Conservation (phyloP, 2,888 invertebrate genomes). For the Phyto melanocephala region DNA sequence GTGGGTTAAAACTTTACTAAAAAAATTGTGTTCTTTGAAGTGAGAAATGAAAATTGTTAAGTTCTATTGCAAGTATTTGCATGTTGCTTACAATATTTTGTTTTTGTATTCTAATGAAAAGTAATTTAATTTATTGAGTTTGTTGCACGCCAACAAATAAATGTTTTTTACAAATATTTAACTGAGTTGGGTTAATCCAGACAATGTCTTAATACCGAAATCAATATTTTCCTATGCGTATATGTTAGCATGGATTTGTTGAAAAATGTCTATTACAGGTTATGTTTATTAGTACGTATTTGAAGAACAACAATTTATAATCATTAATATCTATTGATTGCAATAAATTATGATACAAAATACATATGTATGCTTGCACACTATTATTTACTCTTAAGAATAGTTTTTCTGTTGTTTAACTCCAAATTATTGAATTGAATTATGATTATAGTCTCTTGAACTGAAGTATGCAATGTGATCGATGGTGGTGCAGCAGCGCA, state of each 20-base stretch:
- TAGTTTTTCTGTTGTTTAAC: slow-evolving; percentile 7
- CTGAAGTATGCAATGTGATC: neutral
- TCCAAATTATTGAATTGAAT: slow-evolving; percentile 42
- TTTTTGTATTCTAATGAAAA: slow-evolving; percentile 1
- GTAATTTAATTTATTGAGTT: slow-evolving; percentile 11
- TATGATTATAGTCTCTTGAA: slow-evolving; percentile 28
- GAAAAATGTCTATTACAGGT: slow-evolving; percentile 31
- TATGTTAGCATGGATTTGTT: slow-evolving; percentile 5
- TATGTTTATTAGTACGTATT: slow-evolving; percentile 7
- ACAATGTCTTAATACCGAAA: slow-evolving; percentile 1
- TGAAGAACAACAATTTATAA: slow-evolving; percentile 3
- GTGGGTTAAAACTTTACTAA: neutral
- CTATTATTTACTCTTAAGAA: neutral
- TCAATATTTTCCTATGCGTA: slow-evolving; percentile 4
- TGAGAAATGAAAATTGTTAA: neutral
- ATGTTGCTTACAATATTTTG: neutral
- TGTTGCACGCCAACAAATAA: neutral
- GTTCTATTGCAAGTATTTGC: slow-evolving; percentile 16
- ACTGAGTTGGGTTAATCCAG: neutral
- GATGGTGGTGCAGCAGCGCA: slow-evolving; percentile 50
- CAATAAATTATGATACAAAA: slow-evolving; percentile 47
- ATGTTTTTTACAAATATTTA: neutral
- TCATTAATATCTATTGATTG: too few species aligned
- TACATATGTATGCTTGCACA: neutral
- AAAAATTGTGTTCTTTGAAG: neutral